Evolutionary conservation across 2,113 vertebrate species (phyloP).

Genomic region (Mastomys natalensis): DNA sequence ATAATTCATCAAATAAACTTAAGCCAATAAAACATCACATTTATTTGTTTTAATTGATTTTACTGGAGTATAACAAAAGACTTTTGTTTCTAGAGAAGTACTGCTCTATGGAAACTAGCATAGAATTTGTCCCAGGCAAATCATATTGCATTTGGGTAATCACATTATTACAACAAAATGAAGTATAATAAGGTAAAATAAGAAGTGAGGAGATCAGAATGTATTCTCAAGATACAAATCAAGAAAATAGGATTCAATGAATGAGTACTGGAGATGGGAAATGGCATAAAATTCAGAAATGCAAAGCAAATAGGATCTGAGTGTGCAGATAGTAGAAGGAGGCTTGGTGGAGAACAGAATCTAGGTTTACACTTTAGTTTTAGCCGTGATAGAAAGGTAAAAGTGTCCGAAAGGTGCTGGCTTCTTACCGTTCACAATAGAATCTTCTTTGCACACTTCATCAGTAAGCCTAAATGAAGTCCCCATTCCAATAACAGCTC

Average conservation of each 20-base stretch:
- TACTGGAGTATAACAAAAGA: constrained; percentile 11
- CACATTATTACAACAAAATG: constrained; percentile 53
- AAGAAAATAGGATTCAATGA: constrained; percentile 58
- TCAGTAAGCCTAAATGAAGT: constrained; percentile 63
- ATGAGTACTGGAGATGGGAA: not conserved
- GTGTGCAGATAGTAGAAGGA: not conserved
- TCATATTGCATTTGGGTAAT: constrained; percentile 54
- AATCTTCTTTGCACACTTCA: constrained; percentile 61
- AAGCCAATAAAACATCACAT: constrained; percentile 24
- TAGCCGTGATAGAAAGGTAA: constrained; percentile 45
- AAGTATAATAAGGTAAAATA: constrained; percentile 52
- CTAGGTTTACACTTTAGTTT: constrained; percentile 55
- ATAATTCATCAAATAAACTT: constrained; percentile 45
- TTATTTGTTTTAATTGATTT: constrained; percentile 50
- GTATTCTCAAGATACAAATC: constrained; percentile 50
- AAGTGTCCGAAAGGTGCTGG: constrained; percentile 53
- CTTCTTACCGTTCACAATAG: constrained; percentile 49
- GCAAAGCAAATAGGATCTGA: constrained; percentile 35
- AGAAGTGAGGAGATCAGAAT: constrained; percentile 50
- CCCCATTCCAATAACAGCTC: constrained; percentile 56
- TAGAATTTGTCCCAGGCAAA: constrained; percentile 47
- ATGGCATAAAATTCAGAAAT: constrained; percentile 47
- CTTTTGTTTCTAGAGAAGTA: constrained; percentile 19
- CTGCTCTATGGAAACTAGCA: constrained; percentile 40
- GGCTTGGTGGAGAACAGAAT: not conserved